phyloP scores from a whole-genome alignment of 2,797 vertebrate genomes.

The Pantherophis alleghaniensis region DNA sequence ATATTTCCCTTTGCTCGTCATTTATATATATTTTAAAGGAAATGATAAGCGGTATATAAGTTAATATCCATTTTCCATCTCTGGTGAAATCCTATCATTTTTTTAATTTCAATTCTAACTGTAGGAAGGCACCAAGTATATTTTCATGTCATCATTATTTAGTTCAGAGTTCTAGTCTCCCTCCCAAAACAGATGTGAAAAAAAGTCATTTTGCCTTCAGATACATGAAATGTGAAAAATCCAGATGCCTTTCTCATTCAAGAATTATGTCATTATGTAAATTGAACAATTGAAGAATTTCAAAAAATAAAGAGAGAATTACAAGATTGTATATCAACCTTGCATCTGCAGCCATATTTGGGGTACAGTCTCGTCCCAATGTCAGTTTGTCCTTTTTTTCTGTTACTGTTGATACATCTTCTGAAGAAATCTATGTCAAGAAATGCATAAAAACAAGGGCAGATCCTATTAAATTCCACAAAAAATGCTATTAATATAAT shows the following conservation, averaged over 20 bases:
- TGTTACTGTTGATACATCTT: neutral
- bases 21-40: neutral
- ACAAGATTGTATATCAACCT: neutral
- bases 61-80: neutral
- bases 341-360: neutral
- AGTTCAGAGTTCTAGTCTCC: neutral
- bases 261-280: neutral
- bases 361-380: neutral
- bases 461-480: neutral
- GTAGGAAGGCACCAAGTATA: neutral
- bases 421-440: neutral
- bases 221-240: neutral
- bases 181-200: neutral
- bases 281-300: neutral
- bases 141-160: neutral
- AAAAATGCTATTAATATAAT: conserved; percentile 1
- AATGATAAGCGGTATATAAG: neutral
- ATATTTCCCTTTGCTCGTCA: neutral
- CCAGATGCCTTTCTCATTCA: neutral
- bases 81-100: neutral
- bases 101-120: conserved; percentile 1
- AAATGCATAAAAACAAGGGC: neutral
- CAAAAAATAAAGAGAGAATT: neutral
- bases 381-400: neutral
- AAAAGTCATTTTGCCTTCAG: neutral